A percentile compares a stretch with the other conserved stretches of the same genome.
phyloP scores from a whole-genome alignment of 2,797 vertebrate species.

The Nannoperca obscura region DNA sequence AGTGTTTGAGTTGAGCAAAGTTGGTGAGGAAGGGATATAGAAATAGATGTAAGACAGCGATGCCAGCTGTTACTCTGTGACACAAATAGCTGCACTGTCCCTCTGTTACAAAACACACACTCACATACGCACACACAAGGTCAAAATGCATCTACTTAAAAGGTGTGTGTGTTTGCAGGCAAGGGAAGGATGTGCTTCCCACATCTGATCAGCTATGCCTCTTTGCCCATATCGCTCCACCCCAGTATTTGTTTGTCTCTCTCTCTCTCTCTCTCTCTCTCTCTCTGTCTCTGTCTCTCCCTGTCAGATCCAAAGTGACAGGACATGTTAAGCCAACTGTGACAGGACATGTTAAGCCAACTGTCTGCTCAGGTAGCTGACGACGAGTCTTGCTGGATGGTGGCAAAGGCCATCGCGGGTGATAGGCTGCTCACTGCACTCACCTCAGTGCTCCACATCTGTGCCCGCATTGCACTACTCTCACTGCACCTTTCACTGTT shows the following conservation, averaged over 20 bases:
- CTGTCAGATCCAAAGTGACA: slow-evolving; percentile 63
- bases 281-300: background rate
- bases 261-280: background rate
- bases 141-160: slow-evolving; percentile 43
- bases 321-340: slow-evolving; percentile 54
- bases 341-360: slow-evolving; percentile 60
- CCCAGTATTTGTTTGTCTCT: slow-evolving; percentile 30
- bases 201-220: slow-evolving; percentile 15
- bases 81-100: slow-evolving; percentile 68
- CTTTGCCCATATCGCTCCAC: slow-evolving; percentile 16
- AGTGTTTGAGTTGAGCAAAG: slow-evolving; percentile 13
- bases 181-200: slow-evolving; percentile 21
- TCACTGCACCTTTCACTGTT: slow-evolving; percentile 20
- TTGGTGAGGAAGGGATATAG: slow-evolving; percentile 15
- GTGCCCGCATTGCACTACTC: slow-evolving; percentile 5
- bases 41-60: slow-evolving; percentile 40
- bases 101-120: slow-evolving; percentile 41
- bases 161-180: slow-evolving; percentile 22
- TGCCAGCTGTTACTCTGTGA: slow-evolving; percentile 66
- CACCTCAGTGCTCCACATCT: slow-evolving; percentile 38
- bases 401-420: slow-evolving; percentile 57
- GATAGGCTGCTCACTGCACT: slow-evolving; percentile 39
- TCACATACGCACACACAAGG: slow-evolving; percentile 7
- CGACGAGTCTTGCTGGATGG: slow-evolving; percentile 54
- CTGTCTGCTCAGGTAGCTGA: slow-evolving; percentile 52